Evolutionary conservation across 2,888 invertebrate species (phyloP), one percentile per base, ranked within the genome.

Genomic region (Lottia scabra): DNA sequence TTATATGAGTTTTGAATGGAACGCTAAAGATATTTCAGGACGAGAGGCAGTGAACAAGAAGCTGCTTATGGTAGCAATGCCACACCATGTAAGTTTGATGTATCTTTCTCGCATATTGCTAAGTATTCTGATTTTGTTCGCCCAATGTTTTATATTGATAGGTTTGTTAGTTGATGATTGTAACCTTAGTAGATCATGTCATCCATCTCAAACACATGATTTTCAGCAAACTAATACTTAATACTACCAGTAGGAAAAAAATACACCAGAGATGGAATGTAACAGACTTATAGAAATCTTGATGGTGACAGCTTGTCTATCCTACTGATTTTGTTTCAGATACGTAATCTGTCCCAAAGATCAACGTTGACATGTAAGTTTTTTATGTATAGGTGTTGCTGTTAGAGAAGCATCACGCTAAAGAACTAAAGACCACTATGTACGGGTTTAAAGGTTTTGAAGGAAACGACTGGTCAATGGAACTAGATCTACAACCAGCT

Each of bases 21-120:
- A 81, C 62, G 73, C 78, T 10, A 76, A 80, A 56, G 81, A 82
- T 65, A 73, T 70, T 19, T 66, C 74, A 66, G 81, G 82, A 0
- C 56, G 73, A 4, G 56, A 56, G 23, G 70, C 78, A 0, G 19
- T 74, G 0, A 68, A 72, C 43, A 78, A 79, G 1, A 44, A 76
- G 1, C 75, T 85, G 8, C 71, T 85, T 2, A 85, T 83, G 83
- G 68, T 83, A 1, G 72, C 80, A 5, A 79, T 85, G 81, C 84
- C 84, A 10, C 84, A 85, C 67, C 84, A 85, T 66, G 84, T 84
- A 68, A 75, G 81, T 38, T 10, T 2, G 38, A 6, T 38, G 38
- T 38, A 10, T 30, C 30, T 38, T 38, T 38, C 8, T 38, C 1
- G 5, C 30, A n/a, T 65, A 45, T 4, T 66, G 12, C 15, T 15